Base-by-base conservation (phyloP, 2,113 vertebrate species). In the Prunella himalayana region DNA sequence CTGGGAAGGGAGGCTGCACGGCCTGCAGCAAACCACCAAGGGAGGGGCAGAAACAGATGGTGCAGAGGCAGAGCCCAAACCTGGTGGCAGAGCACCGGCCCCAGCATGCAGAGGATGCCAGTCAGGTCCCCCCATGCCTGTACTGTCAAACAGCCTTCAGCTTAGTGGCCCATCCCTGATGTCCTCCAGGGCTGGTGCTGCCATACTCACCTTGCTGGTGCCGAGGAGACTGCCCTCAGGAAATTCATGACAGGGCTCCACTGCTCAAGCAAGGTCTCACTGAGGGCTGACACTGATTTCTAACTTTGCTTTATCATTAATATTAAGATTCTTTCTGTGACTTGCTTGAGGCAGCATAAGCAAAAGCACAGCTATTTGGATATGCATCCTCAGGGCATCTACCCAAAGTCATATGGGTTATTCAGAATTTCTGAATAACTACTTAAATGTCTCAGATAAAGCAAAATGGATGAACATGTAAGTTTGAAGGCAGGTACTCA, bases 161-260 rank as follows among this genome's bases (percentile, higher is more conserved):
- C 19, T 56, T 7, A 23, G 18, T 7, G 27, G 21, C 35, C 44
- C 7, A 3, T 37, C 59, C 35, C 70, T 56, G 33, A 2, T 0
- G 0, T 27, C 13, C 30, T 65, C 30, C 54, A 21, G 23, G 59
- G 27, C 33, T 3, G 2, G 16, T 2, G 4, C 18, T 73, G 14
- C 44, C 75, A 42, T 1, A 1, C 6, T 44, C 3, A 0, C 6
- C 57, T 19, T 3, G 0, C 31, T 15, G 2, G 4, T 60, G 44
- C 49, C 3, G 8, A 39, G n/a, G 42, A 47, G 20, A 9, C 27
- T 44, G 19, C 39, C 60, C 50, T 70, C 39, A 22, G 56, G 37
- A 92, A 82, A 73, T 45, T 21, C 18, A 7, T 45, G 37, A 22
- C 59, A 28, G 33, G 13, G 35, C 75, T 86, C 64, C 79, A 19